Percentiles rank a stretch among this genome's conserved stretches.
These are phyloP conservation scores for Odontocerum albicorne DNA, from an alignment of 2,888 invertebrate genomes.

Conservation along the genomic window DNA sequence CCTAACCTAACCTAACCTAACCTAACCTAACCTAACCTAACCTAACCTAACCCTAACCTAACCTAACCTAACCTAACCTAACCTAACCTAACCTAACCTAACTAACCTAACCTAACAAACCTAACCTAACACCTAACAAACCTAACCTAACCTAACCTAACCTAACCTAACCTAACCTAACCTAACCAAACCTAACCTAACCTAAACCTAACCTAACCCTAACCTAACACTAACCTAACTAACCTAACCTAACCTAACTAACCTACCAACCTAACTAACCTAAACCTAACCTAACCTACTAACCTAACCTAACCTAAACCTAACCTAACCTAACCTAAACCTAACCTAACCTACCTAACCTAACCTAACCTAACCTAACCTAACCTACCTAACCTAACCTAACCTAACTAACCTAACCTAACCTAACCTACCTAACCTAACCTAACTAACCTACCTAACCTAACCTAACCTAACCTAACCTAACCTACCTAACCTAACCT, in stretches of 20 bases:
- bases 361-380: constrained; percentile 29
- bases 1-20: no score
- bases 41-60: constrained; percentile 21
- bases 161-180: constrained; percentile 15
- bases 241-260: constrained; percentile 19
- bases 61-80: constrained; percentile 13
- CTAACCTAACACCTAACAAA: no score
- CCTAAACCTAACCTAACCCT: constrained; percentile 20
- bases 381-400: constrained; percentile 18
- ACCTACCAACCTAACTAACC: constrained; percentile 24
- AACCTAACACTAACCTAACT: constrained; percentile 13
- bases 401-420: background rate
- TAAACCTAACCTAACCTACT: constrained; percentile 10
- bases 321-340: constrained; percentile 16
- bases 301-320: constrained; percentile 13
- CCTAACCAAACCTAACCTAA: constrained; percentile 21
- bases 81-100: no score
- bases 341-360: constrained; percentile 32
- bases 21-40: no score
- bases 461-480: background rate
- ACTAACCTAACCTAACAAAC: constrained; percentile 2
- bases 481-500: constrained; percentile 24
- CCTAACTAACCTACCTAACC: background rate
- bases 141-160: no score
- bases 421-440: background rate